Percentiles rank a stretch among this genome's conserved stretches.
These are phyloP conservation scores for Tribolium castaneum DNA, from an alignment of 1,140 invertebrate genomes.

Conservation along the genomic window DNA sequence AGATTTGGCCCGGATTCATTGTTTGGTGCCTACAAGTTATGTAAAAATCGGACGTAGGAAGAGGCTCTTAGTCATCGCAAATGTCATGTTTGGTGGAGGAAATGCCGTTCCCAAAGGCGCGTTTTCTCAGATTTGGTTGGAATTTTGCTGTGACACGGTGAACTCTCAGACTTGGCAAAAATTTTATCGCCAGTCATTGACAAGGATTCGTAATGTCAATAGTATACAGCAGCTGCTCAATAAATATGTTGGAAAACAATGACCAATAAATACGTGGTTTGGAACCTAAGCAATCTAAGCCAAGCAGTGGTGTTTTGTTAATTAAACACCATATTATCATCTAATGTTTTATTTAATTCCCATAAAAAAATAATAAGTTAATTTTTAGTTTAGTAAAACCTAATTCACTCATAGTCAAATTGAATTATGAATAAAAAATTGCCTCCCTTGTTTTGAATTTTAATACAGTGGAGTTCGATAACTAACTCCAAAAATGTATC, in stretches of 20 bases:
- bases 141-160: neutral
- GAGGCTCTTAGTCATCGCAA: constrained; percentile 1
- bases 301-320: too few relatives aligned
- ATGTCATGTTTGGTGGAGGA: neutral
- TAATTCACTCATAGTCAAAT: too few relatives aligned
- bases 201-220: neutral
- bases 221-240: neutral
- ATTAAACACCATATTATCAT: too few relatives aligned
- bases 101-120: neutral
- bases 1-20: neutral
- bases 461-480: too few relatives aligned
- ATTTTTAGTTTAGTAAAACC: too few relatives aligned
- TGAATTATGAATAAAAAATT: too few relatives aligned
- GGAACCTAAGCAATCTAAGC: neutral
- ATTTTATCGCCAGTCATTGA: neutral
- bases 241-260: neutral
- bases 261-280: neutral
- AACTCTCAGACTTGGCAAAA: neutral
- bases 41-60: constrained; percentile 6
- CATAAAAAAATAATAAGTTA: too few relatives aligned
- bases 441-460: too few relatives aligned
- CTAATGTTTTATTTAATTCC: too few relatives aligned
- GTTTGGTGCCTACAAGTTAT: neutral
- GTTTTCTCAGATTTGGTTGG: neutral
- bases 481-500: too few relatives aligned